Conservation (phyloP, 2,888 invertebrate genomes). For the Aproaerema taeniolella region DNA sequence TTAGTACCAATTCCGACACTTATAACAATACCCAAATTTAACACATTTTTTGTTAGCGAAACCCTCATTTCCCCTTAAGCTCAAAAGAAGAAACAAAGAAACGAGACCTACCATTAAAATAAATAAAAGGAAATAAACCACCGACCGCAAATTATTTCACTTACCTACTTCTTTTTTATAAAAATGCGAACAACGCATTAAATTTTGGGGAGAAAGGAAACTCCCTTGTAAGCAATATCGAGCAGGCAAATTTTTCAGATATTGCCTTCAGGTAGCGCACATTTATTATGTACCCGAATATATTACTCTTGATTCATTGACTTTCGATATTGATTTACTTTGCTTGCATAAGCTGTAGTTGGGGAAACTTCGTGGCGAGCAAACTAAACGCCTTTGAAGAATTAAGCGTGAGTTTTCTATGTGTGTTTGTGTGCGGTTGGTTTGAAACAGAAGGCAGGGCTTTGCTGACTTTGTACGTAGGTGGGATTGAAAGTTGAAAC, state of each 20-base stretch:
- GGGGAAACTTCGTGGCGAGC: constrained; percentile 45
- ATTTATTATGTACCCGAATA: constrained; percentile 79
- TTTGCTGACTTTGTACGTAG: constrained; percentile 16
- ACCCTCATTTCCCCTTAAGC: constrained; percentile 51
- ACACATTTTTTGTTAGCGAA: constrained; percentile 48
- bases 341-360: constrained; percentile 73
- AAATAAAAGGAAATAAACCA: constrained; percentile 76
- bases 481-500: constrained; percentile 8
- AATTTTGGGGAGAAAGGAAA: constrained; percentile 78
- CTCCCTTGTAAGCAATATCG: constrained; percentile 78
- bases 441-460: constrained; percentile 26
- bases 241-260: constrained; percentile 78
- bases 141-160: constrained; percentile 75
- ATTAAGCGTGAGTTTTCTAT: constrained; percentile 34
- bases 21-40: constrained; percentile 50
- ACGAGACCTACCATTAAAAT: constrained; percentile 73
- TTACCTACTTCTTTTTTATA: constrained; percentile 75
- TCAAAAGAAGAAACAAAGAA: constrained; percentile 64
- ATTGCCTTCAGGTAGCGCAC: constrained; percentile 78
- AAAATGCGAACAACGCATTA: constrained; percentile 78
- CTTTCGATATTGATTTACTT: constrained; percentile 77
- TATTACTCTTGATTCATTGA: constrained; percentile 78
- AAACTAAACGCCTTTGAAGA: constrained; percentile 49
- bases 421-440: constrained; percentile 34
- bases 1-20: constrained; percentile 46